Conservation (phyloP, 1,140 invertebrate genomes). For the Drosophila serrata region DNA sequence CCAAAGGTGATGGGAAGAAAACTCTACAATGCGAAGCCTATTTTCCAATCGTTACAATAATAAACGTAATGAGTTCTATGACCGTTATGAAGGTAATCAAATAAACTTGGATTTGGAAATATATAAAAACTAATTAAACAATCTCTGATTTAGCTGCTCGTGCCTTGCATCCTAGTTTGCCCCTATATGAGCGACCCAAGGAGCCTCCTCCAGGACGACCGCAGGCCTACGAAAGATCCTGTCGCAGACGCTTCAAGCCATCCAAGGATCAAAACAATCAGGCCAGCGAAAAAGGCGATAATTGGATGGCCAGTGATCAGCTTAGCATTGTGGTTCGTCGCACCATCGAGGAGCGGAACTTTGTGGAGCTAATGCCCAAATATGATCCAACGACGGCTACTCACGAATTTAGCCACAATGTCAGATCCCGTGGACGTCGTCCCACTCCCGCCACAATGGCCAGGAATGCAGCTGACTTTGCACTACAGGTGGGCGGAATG, state of each 20-base stretch:
- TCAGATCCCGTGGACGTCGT: constrained; percentile 18
- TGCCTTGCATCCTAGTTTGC: constrained; percentile 10
- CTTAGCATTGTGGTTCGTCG: constrained; percentile 25
- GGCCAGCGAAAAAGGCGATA: constrained; percentile 10
- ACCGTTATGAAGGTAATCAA: constrained; percentile 31
- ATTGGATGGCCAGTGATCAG: constrained; percentile 22
- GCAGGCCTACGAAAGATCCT: not conserved
- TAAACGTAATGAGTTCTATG: constrained; percentile 28
- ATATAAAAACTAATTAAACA: not conserved
- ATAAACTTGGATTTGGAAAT: not conserved
- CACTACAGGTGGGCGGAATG: constrained; percentile 17
- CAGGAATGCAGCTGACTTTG: constrained; percentile 21
- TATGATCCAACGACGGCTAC: constrained; percentile 13
- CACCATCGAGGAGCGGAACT: constrained; percentile 5
- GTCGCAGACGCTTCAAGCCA: not conserved
- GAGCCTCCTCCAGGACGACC: constrained; percentile 2
- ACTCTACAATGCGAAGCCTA: constrained; percentile 26
- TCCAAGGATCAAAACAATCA: not conserved
- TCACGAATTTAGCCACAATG: constrained; percentile 37
- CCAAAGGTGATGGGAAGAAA: not conserved
- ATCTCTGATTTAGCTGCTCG: constrained; percentile 20
- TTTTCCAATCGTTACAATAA: constrained; percentile 41
- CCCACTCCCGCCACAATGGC: constrained; percentile 7
- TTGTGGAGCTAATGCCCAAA: not conserved
- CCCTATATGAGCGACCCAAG: constrained; percentile 11